Conservation (phyloP, 2,888 invertebrate genomes). For the Melanargia galathea region DNA sequence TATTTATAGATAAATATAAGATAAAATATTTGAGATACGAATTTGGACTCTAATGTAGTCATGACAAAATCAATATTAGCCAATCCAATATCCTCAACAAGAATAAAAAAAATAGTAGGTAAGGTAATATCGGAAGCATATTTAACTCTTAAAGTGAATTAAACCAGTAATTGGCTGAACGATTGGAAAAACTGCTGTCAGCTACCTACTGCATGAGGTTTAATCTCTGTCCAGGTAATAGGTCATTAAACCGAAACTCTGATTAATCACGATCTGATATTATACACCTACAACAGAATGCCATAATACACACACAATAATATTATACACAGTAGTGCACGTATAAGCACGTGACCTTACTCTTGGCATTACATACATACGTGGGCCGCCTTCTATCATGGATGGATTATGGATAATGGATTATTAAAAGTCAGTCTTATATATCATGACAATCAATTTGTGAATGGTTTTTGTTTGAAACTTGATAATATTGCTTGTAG, state of each 20-base stretch:
- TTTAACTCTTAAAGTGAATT: not conserved
- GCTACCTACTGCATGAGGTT: too few relatives aligned
- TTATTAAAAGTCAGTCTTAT: not conserved
- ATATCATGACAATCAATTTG: constrained; percentile 1
- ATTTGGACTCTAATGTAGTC: not conserved
- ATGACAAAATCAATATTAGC: not conserved
- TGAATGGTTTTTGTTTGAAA: not conserved
- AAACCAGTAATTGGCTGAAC: not conserved
- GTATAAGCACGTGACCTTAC: not conserved
- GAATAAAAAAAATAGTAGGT: too few relatives aligned
- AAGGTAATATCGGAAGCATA: too few relatives aligned
- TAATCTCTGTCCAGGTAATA: not conserved
- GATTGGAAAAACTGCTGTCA: not conserved
- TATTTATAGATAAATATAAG: too few relatives aligned
- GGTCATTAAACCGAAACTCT: constrained; percentile 1
- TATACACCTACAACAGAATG: not conserved
- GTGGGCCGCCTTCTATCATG: not conserved
- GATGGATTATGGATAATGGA: not conserved
- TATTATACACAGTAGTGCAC: not conserved
- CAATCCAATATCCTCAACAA: too few relatives aligned
- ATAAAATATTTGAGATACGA: not conserved
- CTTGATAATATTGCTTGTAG: not conserved
- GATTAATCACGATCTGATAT: not conserved
- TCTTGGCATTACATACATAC: constrained; percentile 1
- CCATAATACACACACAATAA: not conserved